Evolutionary conservation across 2,797 vertebrate species (phyloP).

Genomic region (Pantherophis alleghaniensis): DNA sequence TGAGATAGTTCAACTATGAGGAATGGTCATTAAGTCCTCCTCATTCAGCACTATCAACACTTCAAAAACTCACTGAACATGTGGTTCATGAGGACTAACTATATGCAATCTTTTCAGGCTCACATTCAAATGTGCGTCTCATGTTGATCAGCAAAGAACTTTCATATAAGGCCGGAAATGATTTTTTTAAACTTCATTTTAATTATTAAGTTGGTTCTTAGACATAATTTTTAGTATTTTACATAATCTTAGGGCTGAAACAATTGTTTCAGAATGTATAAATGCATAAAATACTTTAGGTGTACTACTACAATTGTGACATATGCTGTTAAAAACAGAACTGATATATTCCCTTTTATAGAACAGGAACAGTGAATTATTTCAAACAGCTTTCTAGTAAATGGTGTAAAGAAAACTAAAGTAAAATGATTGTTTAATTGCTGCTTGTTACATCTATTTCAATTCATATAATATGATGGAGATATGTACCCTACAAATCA

Average conservation of each 20-base stretch:
- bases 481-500: neutral
- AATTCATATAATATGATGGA: neutral
- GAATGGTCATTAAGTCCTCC: neutral
- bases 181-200: neutral
- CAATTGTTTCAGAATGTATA: neutral
- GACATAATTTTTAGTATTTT: neutral
- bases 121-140: neutral
- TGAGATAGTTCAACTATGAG: neutral
- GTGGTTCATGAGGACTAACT: neutral
- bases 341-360: neutral
- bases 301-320: neutral
- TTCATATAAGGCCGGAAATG: neutral
- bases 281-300: neutral
- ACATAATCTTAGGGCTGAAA: neutral
- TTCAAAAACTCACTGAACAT: neutral
- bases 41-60: neutral
- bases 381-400: neutral
- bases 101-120: neutral
- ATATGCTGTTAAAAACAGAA: neutral
- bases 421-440: too few relatives aligned
- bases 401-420: neutral
- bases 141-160: neutral
- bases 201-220: neutral
- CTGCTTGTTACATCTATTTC: neutral
- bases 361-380: neutral